Conservation (phyloP, 2,797 vertebrate species). For the Rhinichthys osculus region DNA sequence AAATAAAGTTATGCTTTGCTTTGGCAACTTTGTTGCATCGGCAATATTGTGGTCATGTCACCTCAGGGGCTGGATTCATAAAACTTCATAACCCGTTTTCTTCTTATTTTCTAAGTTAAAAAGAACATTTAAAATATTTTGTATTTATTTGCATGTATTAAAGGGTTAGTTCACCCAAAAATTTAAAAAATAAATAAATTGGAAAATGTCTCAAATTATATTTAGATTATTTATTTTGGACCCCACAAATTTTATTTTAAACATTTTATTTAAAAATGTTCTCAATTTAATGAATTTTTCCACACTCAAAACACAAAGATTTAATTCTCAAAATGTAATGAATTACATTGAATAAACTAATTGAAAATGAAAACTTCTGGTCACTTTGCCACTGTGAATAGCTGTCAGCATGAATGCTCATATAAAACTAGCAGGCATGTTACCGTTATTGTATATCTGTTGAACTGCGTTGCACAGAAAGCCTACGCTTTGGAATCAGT, state of each 20-base stretch:
- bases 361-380: background rate
- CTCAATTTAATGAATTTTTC: too few species aligned
- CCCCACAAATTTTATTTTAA: too few species aligned
- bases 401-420: background rate
- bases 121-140: background rate
- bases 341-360: background rate
- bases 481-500: conserved; percentile 17
- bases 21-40: background rate
- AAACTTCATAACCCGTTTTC: background rate
- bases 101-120: background rate
- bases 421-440: background rate
- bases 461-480: background rate
- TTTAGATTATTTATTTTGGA: too few species aligned
- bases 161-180: background rate
- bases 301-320: too few species aligned
- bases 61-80: background rate
- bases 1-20: background rate
- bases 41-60: background rate
- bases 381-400: background rate
- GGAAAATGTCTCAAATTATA: too few species aligned
- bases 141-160: background rate
- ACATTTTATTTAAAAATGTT: too few species aligned
- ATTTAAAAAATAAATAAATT: too few species aligned
- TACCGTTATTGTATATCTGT: background rate
- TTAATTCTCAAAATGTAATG: too few species aligned